Conservation (phyloP, 2,113 vertebrate genomes). For the Dryoscopus gambensis region DNA sequence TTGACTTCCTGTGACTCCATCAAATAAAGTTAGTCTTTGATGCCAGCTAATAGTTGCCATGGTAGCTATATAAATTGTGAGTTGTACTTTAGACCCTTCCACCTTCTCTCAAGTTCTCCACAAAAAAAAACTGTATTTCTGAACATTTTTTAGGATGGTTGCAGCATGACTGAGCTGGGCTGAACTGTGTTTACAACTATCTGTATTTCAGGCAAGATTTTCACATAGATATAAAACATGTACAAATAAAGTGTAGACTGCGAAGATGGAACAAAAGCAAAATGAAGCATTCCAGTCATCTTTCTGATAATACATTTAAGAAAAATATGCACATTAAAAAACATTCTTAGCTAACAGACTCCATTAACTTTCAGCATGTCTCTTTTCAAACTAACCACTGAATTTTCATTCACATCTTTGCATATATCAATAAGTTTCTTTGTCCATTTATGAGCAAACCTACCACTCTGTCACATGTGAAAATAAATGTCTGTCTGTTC, state of each 20-base stretch:
- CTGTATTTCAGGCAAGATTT: neutral
- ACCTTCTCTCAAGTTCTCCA: neutral
- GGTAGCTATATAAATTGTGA: neutral
- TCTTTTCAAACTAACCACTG: neutral
- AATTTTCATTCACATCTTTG: neutral
- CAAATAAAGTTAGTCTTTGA: neutral
- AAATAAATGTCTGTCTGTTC: neutral
- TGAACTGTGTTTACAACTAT: neutral
- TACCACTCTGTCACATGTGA: neutral
- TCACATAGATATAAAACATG: neutral
- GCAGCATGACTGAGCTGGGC: neutral
- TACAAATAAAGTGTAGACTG: neutral
- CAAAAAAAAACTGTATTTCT: neutral
- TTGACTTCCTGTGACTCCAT: neutral
- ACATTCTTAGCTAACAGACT: neutral
- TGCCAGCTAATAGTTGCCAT: neutral
- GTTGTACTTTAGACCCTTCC: neutral
- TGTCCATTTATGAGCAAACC: neutral
- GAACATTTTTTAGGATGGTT: neutral
- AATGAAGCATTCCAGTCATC: neutral
- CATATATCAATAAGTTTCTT: neutral
- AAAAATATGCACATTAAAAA: neutral
- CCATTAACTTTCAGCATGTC: neutral
- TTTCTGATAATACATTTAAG: neutral
- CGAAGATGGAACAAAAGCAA: neutral